A percentile compares a stretch with the other conserved stretches of the same genome.
Evolutionary conservation across 2,797 vertebrate genomes (phyloP).

Genomic region (Hafferia zeledoni): DNA sequence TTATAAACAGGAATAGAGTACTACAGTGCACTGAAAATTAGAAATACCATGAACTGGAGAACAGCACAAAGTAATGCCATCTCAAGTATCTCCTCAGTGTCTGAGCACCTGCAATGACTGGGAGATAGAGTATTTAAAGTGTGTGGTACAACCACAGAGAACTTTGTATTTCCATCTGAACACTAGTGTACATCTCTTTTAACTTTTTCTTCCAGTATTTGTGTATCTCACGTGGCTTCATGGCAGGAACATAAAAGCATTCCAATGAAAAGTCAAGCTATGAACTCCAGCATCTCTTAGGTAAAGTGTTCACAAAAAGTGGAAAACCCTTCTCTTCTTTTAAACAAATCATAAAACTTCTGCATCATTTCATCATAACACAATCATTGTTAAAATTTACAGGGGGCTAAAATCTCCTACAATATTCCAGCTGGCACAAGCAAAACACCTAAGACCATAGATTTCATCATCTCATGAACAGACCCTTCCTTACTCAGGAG

Average conservation of each 20-base stretch:
- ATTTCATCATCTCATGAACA: not conserved
- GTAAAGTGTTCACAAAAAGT: not conserved
- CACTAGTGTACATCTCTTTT: accelerated
- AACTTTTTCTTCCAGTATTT: not conserved
- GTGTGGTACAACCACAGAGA: not conserved
- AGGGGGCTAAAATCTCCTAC: not conserved
- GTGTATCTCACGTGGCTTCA: not conserved
- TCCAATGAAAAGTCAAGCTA: not conserved
- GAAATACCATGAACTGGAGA: constrained; percentile 1
- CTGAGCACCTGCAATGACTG: not conserved
- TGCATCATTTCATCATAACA: not conserved
- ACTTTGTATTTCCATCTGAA: not conserved
- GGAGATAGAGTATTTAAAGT: not conserved
- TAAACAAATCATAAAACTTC: not conserved
- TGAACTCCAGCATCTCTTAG: not conserved
- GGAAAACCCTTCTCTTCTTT: not conserved
- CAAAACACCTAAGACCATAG: not conserved
- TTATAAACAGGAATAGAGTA: constrained; percentile 73
- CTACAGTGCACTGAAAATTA: constrained; percentile 15
- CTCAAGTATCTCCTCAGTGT: not conserved
- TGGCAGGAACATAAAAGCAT: not conserved
- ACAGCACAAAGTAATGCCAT: not conserved
- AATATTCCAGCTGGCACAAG: not conserved
- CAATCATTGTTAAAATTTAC: not conserved
- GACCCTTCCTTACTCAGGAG: not conserved